Percentiles rank a stretch among this genome's conserved stretches.
Conservation (phyloP, 2,113 vertebrate species). For the Pyxicephalus adspersus region DNA sequence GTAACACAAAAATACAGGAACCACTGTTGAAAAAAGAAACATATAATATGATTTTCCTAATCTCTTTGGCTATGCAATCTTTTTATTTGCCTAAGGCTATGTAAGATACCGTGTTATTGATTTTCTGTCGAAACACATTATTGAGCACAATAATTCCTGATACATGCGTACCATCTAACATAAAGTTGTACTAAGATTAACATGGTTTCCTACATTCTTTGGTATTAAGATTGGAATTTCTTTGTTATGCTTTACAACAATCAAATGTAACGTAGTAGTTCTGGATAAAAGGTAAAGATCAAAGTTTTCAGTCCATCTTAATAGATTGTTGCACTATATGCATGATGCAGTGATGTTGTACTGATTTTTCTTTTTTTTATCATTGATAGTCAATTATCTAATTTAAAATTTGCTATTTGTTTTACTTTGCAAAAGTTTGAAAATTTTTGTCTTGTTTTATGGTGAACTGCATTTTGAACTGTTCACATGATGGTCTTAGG, state of each 20-base stretch:
- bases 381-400: too few species aligned
- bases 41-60: conserved; percentile 36
- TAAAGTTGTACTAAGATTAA: conserved; percentile 1
- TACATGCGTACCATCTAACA: conserved; percentile 9
- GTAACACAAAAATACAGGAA: conserved; percentile 8
- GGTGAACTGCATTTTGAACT: too few species aligned
- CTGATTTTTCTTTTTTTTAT: too few species aligned
- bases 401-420: too few species aligned
- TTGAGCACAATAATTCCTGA: conserved; percentile 25
- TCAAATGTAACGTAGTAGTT: too few species aligned
- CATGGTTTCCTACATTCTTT: background rate
- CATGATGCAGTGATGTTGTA: too few species aligned
- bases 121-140: conserved; percentile 13
- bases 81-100: conserved; percentile 22
- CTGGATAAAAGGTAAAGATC: too few species aligned
- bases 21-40: background rate
- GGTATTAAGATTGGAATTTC: background rate
- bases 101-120: conserved; percentile 24
- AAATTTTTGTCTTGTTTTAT: too few species aligned
- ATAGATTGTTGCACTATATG: too few species aligned
- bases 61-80: conserved; percentile 36
- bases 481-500: too few species aligned
- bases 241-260: background rate
- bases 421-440: too few species aligned
- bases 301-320: too few species aligned